Conservation (phyloP, 1,140 invertebrate genomes). For the Protaetia brevitarsis region DNA sequence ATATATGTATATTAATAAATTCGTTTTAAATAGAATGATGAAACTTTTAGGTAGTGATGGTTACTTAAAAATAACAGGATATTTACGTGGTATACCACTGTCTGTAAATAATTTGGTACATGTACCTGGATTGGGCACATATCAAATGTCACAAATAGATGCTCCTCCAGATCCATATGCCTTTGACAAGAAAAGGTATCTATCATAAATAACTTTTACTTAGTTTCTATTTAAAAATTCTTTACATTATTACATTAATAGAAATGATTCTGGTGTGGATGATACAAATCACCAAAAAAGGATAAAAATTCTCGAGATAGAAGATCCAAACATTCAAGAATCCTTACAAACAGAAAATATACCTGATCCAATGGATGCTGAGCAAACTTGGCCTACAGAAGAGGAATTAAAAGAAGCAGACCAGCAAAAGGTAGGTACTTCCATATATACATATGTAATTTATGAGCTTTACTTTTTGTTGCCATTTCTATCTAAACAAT, state of each 20-base stretch:
- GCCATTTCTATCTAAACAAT: too few relatives aligned
- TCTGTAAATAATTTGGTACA: constrained; percentile 87
- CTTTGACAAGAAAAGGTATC: constrained; percentile 54
- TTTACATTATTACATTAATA: background rate
- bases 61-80: constrained; percentile 81
- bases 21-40: constrained; percentile 9
- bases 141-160: constrained; percentile 83
- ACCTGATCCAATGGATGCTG: constrained; percentile 88
- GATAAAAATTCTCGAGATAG: constrained; percentile 58
- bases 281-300: constrained; percentile 20
- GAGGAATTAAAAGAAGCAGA: constrained; percentile 79
- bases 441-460: background rate
- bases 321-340: constrained; percentile 71
- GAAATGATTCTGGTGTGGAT: background rate
- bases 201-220: background rate
- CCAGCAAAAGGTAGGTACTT: constrained; percentile 49
- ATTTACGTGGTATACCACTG: constrained; percentile 73
- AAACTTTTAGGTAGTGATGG: constrained; percentile 52
- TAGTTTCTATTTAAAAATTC: too few relatives aligned
- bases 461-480: background rate
- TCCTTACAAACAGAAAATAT: constrained; percentile 75
- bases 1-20: constrained; percentile 30
- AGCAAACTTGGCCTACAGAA: constrained; percentile 94
- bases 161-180: constrained; percentile 71
- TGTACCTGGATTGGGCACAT: constrained; percentile 87